phyloP scores from a whole-genome alignment of 2,888 invertebrate species.

The Tetramorium bicarinatum region DNA sequence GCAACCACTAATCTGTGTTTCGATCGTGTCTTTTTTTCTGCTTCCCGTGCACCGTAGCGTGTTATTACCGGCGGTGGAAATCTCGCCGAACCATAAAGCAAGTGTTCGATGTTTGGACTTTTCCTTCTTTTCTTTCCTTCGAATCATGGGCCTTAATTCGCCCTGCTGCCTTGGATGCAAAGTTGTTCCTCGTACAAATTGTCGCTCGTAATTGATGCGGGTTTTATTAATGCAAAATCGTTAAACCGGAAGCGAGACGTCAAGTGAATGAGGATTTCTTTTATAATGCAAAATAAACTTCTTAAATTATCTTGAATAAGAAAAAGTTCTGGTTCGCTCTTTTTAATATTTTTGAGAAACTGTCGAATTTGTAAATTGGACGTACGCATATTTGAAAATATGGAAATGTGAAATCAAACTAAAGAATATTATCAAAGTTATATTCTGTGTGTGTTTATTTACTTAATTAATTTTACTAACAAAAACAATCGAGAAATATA shows the following conservation, averaged over 20 bases:
- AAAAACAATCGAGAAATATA: neutral
- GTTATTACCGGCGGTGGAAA: slow-evolving; percentile 46
- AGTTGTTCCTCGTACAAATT: slow-evolving; percentile 15
- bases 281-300: neutral
- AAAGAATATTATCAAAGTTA: neutral
- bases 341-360: neutral
- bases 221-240: neutral
- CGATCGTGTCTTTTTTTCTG: slow-evolving; percentile 16
- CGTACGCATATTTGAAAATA: neutral
- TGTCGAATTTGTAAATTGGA: neutral
- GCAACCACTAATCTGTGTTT: slow-evolving; percentile 42
- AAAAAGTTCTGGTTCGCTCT: neutral
- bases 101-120: slow-evolving; percentile 9
- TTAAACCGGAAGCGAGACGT: slow-evolving; percentile 2
- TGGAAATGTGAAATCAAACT: neutral
- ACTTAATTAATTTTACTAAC: neutral
- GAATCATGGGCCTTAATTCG: slow-evolving; percentile 24
- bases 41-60: neutral
- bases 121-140: slow-evolving; percentile 23
- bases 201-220: slow-evolving; percentile 26
- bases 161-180: slow-evolving; percentile 4
- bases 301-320: neutral
- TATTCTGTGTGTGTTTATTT: neutral
- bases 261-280: neutral
- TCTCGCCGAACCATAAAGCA: slow-evolving; percentile 30